Evolutionary conservation across 2,888 invertebrate species (phyloP), one percentile per base, ranked within the genome.

Genomic region (Syrphus vitripennis): DNA sequence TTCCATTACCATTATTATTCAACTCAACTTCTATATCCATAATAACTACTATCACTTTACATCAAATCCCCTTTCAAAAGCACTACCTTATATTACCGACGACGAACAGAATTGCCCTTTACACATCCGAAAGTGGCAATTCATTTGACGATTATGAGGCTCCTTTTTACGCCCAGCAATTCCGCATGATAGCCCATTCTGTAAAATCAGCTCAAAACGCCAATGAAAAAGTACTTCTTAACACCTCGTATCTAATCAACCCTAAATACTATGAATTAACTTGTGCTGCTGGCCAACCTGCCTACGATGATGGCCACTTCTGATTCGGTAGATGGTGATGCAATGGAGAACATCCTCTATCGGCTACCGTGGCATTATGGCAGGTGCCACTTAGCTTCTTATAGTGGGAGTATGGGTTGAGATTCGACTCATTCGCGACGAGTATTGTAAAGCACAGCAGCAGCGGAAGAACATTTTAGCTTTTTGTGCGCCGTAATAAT

Each of bases 181-280:
- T 84, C 81, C 55, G 63, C 59, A 78, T 77, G 82, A 86, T 86
- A 57, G 82, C 77, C 77, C 77, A 82, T 81, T 82, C 82, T 48
- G 37, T 78, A 34, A 86, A 86, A 86, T 82, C 86, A 63, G 77
- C 81, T 70, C 82, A 78, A 65, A 65, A 86, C 78, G 69, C 77
- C 86, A 86, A 82, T 86, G 87, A 83, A 87, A 78, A 87, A 79
- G 83, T 87, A 83, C 83, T 87, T 87, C 83, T 86, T 83, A 87
- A 88, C 88, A 87, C 88, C 88, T 87, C 86, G 80, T 82, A 82
- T 87, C 87, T 81, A 87, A 88, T 87, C 83, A 83, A 75, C 82
- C 87, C 87, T 88, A 88, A 88, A 88, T 83, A 87, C 88, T 88
- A 88, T 88, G 87, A 87, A 88, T 87, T 87, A 87, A 82, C 77